Conservation (phyloP, 2,113 vertebrate species). For the Pterocles orientalis region DNA sequence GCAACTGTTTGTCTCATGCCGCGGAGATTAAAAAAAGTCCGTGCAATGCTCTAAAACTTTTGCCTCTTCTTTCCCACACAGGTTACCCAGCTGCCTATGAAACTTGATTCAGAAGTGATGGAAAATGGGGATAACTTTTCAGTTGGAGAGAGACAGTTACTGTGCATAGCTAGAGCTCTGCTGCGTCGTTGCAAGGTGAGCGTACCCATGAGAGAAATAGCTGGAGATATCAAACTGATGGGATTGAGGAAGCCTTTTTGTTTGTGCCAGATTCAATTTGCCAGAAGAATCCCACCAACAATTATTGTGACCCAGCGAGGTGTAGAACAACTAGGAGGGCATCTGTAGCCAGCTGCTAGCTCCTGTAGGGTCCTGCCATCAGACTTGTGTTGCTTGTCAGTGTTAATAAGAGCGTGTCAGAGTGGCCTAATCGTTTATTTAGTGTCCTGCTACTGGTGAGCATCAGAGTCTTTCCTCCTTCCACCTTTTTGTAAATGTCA, state of each 20-base stretch:
- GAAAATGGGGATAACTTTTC: conserved; percentile 96
- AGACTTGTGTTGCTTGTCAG: not conserved
- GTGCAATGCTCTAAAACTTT: not conserved
- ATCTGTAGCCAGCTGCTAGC: not conserved
- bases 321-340: not conserved
- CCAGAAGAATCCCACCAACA: not conserved
- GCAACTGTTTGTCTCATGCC: not conserved
- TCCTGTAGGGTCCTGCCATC: not conserved
- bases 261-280: not conserved
- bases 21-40: not conserved
- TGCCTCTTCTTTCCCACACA: conserved; percentile 26
- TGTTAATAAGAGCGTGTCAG: not conserved
- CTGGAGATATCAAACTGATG: not conserved
- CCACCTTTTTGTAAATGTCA: not conserved
- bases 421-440: not conserved
- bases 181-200: conserved; percentile 90
- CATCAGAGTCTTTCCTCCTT: not conserved
- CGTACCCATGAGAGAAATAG: not conserved
- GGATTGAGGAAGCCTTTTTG: not conserved
- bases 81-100: conserved; percentile 90
- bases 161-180: conserved; percentile 88
- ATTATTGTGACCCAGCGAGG: not conserved
- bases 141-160: conserved; percentile 89
- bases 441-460: not conserved
- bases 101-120: conserved; percentile 91